Percentiles rank a stretch among this genome's conserved stretches.
Conservation (phyloP, 2,888 invertebrate species). For the Nephrotoma guestfalica region DNA sequence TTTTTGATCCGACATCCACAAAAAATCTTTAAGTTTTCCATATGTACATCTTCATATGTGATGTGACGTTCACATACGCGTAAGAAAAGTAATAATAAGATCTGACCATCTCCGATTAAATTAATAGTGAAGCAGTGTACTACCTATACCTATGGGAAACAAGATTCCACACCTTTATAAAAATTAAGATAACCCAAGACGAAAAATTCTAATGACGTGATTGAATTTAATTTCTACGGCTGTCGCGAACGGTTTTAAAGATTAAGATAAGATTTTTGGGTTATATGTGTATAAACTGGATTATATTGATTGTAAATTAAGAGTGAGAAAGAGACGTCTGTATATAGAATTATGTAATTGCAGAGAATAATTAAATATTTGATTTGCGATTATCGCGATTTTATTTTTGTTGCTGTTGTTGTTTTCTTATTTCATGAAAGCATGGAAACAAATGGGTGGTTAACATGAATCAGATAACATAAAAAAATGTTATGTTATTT, state of each 20-base stretch:
- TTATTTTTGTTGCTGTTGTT: background rate
- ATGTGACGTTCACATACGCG: background rate
- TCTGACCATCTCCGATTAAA: background rate
- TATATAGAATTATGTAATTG: background rate
- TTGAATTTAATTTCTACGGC: background rate
- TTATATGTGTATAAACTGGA: background rate
- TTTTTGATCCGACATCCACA: background rate
- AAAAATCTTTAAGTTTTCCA: background rate
- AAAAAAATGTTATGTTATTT: background rate
- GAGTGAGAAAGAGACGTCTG: background rate
- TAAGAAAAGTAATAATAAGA: background rate
- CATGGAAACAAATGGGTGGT: background rate
- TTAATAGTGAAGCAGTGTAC: background rate
- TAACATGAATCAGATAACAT: background rate
- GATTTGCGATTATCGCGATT: background rate
- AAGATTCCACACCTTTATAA: background rate
- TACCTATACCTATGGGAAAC: background rate
- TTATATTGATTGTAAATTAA: background rate
- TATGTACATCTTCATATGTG: background rate
- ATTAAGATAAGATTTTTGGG: background rate
- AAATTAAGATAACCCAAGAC: background rate
- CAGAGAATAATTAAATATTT: background rate
- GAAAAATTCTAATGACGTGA: background rate
- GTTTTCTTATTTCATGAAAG: background rate
- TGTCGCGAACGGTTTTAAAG: background rate